Conservation (phyloP, 2,888 invertebrate genomes). For the Embidobia sp. region DNA sequence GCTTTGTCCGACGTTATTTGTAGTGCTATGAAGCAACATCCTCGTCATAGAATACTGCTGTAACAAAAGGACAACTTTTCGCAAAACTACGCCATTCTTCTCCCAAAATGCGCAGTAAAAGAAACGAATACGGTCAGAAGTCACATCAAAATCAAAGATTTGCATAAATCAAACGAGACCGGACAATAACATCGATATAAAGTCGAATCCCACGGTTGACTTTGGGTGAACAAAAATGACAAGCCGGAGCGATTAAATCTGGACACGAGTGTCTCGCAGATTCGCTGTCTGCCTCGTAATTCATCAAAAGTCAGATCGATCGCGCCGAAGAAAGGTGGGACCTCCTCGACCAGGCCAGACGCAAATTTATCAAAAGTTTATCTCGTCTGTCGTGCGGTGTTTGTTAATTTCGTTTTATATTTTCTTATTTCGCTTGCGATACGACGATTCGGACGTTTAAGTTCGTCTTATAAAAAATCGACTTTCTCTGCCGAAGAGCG, state of each 20-base stretch:
- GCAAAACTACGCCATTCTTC: too few species aligned
- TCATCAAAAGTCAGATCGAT: constrained; percentile 71
- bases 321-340: constrained; percentile 67
- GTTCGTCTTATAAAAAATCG: too few species aligned
- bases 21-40: neutral
- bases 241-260: constrained; percentile 49
- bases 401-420: constrained; percentile 74
- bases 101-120: too few species aligned
- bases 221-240: constrained; percentile 38
- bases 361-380: constrained; percentile 78
- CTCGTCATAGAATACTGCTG: too few species aligned
- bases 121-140: too few species aligned
- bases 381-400: constrained; percentile 72
- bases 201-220: constrained; percentile 32
- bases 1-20: constrained; percentile 15
- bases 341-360: constrained; percentile 67
- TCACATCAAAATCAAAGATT: neutral
- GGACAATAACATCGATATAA: constrained; percentile 33
- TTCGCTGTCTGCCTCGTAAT: constrained; percentile 66
- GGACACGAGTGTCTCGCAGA: constrained; percentile 56
- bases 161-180: too few species aligned
- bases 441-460: too few species aligned
- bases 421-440: constrained; percentile 30
- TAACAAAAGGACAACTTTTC: too few species aligned
- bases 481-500: too few species aligned